Percentiles rank a stretch among this genome's conserved stretches.
phyloP scores from a whole-genome alignment of 2,797 vertebrate species.

The Leucoraja ocellata region DNA sequence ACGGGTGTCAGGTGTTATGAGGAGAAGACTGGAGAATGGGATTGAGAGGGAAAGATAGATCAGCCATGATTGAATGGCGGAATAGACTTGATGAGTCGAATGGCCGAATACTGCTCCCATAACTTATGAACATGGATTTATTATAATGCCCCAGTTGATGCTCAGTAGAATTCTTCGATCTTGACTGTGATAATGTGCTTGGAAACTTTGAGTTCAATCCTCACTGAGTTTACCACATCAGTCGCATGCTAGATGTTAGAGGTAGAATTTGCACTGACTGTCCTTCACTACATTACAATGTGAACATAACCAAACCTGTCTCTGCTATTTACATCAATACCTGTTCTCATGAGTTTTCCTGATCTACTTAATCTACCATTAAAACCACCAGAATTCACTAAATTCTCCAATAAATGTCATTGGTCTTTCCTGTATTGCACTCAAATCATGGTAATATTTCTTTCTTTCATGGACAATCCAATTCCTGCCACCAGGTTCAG shows the following conservation, averaged over 20 bases:
- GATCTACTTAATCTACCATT: conserved; percentile 17
- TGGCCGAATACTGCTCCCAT: too few species aligned
- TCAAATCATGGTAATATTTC: background rate
- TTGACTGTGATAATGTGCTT: background rate
- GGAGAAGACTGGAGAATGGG: too few species aligned
- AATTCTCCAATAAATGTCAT: background rate
- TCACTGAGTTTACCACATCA: background rate
- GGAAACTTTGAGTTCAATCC: background rate
- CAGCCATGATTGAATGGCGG: too few species aligned
- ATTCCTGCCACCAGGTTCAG: background rate
- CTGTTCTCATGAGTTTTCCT: background rate
- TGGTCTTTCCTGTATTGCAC: too few species aligned
- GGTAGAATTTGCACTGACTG: background rate
- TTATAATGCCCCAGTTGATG: too few species aligned
- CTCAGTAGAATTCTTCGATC: background rate
- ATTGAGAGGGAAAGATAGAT: too few species aligned
- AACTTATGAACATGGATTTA: too few species aligned
- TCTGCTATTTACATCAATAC: background rate
- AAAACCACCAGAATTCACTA: background rate
- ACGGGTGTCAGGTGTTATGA: too few species aligned
- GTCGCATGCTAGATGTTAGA: background rate
- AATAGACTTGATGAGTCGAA: too few species aligned
- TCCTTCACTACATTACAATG: background rate
- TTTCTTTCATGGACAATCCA: background rate
- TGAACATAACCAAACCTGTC: background rate